Evolutionary conservation across 2,888 invertebrate genomes (phyloP).

Genomic region (Brenthis daphne): DNA sequence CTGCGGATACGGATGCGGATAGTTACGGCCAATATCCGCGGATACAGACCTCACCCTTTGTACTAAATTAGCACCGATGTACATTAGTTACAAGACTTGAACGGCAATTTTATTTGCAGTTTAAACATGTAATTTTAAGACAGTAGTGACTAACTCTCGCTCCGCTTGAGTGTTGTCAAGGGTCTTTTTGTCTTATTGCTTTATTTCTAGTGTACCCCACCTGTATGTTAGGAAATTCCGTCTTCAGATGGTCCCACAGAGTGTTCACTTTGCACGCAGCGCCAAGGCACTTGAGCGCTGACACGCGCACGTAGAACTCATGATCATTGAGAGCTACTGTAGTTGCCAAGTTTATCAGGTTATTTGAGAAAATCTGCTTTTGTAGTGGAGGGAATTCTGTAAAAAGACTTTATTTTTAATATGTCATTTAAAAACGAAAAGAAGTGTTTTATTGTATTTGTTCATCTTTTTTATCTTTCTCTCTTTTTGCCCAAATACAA

Average conservation of each 20-base stretch:
- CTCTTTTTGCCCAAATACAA: too few relatives aligned
- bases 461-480: too few relatives aligned
- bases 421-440: neutral
- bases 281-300: constrained; percentile 87
- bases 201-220: constrained; percentile 59
- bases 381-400: constrained; percentile 91
- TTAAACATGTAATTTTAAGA: too few relatives aligned
- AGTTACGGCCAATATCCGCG: too few relatives aligned
- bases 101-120: too few relatives aligned
- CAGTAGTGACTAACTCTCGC: too few relatives aligned
- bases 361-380: constrained; percentile 84
- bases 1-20: too few relatives aligned
- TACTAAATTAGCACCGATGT: too few relatives aligned
- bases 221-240: constrained; percentile 81
- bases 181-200: too few relatives aligned
- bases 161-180: too few relatives aligned
- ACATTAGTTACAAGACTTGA: too few relatives aligned
- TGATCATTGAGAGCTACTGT: constrained; percentile 86
- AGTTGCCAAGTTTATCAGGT: constrained; percentile 84
- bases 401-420: constrained; percentile 9
- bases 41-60: too few relatives aligned
- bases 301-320: constrained; percentile 89
- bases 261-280: constrained; percentile 84
- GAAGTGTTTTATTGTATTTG: neutral
- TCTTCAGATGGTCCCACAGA: constrained; percentile 85